These are phyloP conservation scores for Cryptotermes secundus DNA, from an alignment of 1,140 invertebrate species.

Conservation along the genomic window DNA sequence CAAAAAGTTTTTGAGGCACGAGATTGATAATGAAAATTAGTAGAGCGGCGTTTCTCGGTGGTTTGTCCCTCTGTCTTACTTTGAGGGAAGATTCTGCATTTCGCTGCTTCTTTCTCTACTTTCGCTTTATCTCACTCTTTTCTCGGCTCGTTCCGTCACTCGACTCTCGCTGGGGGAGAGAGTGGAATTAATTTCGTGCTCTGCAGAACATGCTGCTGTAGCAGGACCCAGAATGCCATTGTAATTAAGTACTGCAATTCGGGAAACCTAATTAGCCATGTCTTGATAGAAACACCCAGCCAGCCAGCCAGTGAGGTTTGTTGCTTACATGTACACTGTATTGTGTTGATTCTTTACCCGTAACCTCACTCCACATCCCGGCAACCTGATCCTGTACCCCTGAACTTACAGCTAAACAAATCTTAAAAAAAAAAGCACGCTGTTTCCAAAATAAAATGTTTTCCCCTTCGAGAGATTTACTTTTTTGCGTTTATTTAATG, in stretches of 20 bases:
- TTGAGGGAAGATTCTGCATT: background rate
- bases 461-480: background rate
- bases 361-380: background rate
- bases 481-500: too few species aligned
- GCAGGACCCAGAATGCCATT: background rate
- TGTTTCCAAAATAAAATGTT: background rate
- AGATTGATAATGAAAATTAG: conserved; percentile 6
- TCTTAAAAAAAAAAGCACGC: background rate
- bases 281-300: background rate
- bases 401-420: background rate
- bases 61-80: background rate
- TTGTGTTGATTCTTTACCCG: background rate
- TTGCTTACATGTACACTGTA: background rate
- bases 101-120: background rate
- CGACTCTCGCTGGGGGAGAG: background rate
- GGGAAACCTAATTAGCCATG: conserved; percentile 15
- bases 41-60: background rate
- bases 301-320: background rate
- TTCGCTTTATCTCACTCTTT: background rate
- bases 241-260: conserved; percentile 3
- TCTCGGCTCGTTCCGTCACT: background rate
- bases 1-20: background rate
- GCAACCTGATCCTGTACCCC: background rate
- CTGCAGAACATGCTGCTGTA: background rate
- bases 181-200: background rate